Conservation (phyloP, 2,797 vertebrate genomes). For the Xiphophorus birchmanni region DNA sequence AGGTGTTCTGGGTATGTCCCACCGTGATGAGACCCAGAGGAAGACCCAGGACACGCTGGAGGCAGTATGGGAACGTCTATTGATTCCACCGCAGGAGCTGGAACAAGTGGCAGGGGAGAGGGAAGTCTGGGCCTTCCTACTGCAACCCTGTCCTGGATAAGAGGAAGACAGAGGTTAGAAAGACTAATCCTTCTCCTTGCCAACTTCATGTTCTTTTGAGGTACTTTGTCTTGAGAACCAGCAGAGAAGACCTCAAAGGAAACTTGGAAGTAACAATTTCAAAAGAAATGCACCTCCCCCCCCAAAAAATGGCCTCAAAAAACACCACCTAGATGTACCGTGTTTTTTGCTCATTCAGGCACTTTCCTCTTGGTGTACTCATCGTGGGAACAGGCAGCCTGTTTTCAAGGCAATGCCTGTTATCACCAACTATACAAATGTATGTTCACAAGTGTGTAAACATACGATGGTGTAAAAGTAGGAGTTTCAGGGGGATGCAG, state of each 20-base stretch:
- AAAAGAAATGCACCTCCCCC: not conserved
- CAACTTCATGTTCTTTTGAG: too few species aligned
- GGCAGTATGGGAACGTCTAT: too few species aligned
- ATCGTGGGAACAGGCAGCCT: constrained; percentile 43
- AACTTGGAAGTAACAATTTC: not conserved
- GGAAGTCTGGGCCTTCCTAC: too few species aligned
- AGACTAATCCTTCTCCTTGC: too few species aligned
- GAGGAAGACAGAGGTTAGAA: too few species aligned
- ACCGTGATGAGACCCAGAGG: too few species aligned
- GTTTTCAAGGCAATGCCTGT: constrained; percentile 38
- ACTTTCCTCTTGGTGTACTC: not conserved
- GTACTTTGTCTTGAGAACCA: not conserved
- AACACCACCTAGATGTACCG: constrained; percentile 22
- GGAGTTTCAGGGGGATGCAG: not conserved
- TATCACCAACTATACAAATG: constrained; percentile 23
- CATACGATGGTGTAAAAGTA: not conserved
- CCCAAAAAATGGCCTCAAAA: too few species aligned
- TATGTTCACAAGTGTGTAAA: not conserved
- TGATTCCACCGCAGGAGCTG: too few species aligned
- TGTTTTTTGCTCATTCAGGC: not conserved
- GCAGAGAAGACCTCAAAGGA: not conserved
- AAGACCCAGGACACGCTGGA: too few species aligned
- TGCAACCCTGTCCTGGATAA: too few species aligned
- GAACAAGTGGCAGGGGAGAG: too few species aligned
- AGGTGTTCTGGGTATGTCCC: too few species aligned